Conservation (phyloP, 2,888 invertebrate genomes). For the Apamea epomidion region DNA sequence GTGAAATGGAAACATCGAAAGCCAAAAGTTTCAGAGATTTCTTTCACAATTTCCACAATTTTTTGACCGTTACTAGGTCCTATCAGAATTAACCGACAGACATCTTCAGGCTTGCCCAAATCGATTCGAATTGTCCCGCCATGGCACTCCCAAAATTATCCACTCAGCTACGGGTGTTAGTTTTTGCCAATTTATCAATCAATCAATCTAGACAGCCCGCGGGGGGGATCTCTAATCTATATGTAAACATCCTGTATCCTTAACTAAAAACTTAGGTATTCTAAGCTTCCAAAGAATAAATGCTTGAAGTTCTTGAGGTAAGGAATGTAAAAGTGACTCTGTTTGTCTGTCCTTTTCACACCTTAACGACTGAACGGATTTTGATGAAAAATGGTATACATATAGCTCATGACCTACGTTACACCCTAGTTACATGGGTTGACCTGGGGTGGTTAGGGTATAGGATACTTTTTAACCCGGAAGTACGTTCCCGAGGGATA, state of each 20-base stretch:
- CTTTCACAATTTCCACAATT: too few species aligned
- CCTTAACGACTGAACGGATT: neutral
- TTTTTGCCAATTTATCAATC: constrained; percentile 9
- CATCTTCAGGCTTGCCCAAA: neutral
- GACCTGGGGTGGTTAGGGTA: neutral
- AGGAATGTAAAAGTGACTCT: neutral
- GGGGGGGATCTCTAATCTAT: neutral
- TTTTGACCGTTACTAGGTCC: neutral
- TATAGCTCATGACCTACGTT: neutral
- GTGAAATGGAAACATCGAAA: neutral
- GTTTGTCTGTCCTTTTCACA: neutral
- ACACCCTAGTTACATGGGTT: neutral
- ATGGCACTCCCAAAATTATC: neutral
- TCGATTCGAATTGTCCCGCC: neutral
- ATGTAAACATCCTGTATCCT: neutral
- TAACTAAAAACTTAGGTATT: neutral
- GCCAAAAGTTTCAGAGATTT: neutral
- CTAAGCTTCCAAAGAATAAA: neutral
- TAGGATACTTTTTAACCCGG: neutral
- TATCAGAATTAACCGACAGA: neutral
- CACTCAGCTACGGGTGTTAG: neutral
- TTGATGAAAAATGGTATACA: neutral
- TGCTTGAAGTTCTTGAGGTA: neutral
- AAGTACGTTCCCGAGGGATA: neutral
- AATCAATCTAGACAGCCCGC: neutral